Conservation (phyloP, 2,113 vertebrate species). For the Neotoma lepida region DNA sequence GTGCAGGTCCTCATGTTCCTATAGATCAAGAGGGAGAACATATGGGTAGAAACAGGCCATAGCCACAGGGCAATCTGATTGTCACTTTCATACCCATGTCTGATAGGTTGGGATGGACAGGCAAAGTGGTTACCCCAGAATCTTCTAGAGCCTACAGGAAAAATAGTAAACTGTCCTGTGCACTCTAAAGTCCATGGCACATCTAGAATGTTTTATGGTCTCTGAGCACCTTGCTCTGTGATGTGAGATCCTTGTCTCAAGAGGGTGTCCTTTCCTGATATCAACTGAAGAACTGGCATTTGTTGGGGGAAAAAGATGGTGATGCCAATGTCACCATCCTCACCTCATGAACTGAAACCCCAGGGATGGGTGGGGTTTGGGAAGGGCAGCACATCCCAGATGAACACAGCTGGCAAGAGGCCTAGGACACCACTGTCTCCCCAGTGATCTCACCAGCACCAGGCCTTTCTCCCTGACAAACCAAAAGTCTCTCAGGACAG, state of each 20-base stretch:
- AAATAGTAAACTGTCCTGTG: not conserved
- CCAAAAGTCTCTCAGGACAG: not conserved
- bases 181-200: not conserved
- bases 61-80: not conserved
- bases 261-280: too few species aligned
- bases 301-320: fast-evolving
- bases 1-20: not conserved
- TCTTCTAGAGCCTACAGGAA: fast-evolving
- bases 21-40: not conserved
- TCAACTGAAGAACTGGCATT: not conserved
- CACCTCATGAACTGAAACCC: not conserved
- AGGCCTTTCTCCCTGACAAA: not conserved
- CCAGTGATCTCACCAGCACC: fast-evolving
- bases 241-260: not conserved
- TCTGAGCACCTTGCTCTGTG: too few species aligned
- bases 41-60: fast-evolving
- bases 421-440: fast-evolving
- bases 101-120: not conserved
- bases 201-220: not conserved
- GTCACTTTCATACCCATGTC: not conserved
- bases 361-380: fast-evolving
- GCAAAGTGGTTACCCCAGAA: not conserved
- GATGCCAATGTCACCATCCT: too few species aligned
- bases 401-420: fast-evolving
- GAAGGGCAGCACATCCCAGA: too few species aligned